Percentiles rank a stretch among this genome's conserved stretches.
Evolutionary conservation across 1,140 invertebrate genomes (phyloP).

Genomic region (Listronotus bonariensis): DNA sequence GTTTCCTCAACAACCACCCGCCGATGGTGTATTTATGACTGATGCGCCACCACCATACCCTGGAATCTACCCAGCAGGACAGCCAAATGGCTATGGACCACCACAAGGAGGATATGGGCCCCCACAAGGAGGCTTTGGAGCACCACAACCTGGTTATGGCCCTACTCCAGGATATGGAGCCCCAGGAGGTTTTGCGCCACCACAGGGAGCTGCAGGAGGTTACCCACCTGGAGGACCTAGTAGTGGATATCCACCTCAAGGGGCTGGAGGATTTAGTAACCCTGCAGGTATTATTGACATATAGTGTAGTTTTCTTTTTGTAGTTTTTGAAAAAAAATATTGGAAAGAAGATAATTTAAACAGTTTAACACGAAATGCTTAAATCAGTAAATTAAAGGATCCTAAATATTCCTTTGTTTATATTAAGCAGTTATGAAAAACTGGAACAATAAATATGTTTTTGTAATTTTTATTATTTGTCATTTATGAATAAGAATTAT

Average conservation of each 20-base stretch:
- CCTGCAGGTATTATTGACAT: constrained; percentile 36
- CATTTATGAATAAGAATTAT: not conserved
- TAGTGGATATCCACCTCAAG: constrained; percentile 44
- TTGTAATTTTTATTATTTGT: too few species aligned
- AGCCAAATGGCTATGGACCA: constrained; percentile 42
- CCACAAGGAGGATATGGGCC: constrained; percentile 31
- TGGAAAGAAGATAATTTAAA: not conserved
- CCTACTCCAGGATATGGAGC: constrained; percentile 2
- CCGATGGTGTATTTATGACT: constrained; percentile 87
- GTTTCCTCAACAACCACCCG: constrained; percentile 69
- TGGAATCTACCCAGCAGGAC: constrained; percentile 64
- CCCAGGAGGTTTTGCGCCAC: constrained; percentile 45
- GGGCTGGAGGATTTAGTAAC: constrained; percentile 39
- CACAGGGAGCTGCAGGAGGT: constrained; percentile 38
- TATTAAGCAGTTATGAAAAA: too few species aligned
- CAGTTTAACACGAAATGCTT: too few species aligned
- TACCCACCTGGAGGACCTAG: constrained; percentile 39
- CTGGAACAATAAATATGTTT: too few species aligned
- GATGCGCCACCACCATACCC: constrained; percentile 95
- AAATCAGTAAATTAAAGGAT: too few species aligned
- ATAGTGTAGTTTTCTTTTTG: constrained; percentile 2
- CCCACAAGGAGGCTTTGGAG: constrained; percentile 26
- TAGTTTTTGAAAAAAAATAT: not conserved
- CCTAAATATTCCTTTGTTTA: not conserved
- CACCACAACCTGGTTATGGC: constrained; percentile 23